phyloP scores from a whole-genome alignment of 2,113 vertebrate species.

The Ceratotherium simum region DNA sequence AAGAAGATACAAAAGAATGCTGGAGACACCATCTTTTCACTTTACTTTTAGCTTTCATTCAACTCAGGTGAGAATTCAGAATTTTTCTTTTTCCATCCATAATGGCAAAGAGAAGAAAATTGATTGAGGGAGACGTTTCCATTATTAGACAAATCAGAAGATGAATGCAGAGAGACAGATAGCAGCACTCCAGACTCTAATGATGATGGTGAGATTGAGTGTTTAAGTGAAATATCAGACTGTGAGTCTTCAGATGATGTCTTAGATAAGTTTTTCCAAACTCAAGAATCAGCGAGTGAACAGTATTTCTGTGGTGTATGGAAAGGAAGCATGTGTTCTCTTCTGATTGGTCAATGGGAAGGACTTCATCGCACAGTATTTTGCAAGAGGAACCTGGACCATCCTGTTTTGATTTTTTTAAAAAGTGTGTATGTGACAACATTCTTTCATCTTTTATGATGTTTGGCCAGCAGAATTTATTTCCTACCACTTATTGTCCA shows the following conservation, averaged over 20 bases:
- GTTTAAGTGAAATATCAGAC: background rate
- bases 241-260: background rate
- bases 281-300: background rate
- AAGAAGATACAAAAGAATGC: background rate
- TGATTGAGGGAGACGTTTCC: background rate
- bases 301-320: background rate
- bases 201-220: background rate
- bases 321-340: background rate
- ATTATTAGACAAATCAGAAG: background rate
- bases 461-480: slow-evolving; percentile 2
- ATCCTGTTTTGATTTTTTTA: background rate
- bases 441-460: background rate
- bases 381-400: background rate
- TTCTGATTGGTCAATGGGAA: background rate
- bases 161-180: background rate
- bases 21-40: background rate
- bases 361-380: background rate
- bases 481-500: background rate
- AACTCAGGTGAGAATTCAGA: background rate
- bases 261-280: background rate
- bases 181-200: background rate
- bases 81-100: slow-evolving; percentile 29
- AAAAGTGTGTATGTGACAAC: background rate
- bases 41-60: slow-evolving; percentile 42
- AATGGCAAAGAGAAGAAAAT: background rate